Evolutionary conservation across 2,888 invertebrate species (phyloP), one percentile per base, ranked within the genome.

Genomic region (Candidula unifasciata): DNA sequence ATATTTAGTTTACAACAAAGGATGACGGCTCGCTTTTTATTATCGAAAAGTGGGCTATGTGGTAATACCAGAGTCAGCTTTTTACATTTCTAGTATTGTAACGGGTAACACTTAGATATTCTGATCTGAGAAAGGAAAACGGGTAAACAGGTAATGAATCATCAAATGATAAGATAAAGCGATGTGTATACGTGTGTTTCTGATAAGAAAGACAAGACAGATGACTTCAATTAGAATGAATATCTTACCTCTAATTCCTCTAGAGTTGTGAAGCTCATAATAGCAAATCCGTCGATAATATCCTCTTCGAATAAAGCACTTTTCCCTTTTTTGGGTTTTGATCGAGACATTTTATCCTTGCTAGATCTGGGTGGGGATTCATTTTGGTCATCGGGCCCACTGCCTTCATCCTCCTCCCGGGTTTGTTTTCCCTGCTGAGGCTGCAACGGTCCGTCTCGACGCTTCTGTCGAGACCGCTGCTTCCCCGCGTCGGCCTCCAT

Each of bases 261-360:
- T 94, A 97, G 97, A 91, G 96, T 96, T 94, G 96, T 96, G 95
- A 98, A 98, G 94, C 98, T 97, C 94, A 97, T 96, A 95, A 98
- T 97, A 94, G 98, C 97, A 95, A 98, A 98, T 93, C 98, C 98
- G 95, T 98, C 98, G 94, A 98, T 96, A 95, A 98, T 97, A 95
- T 98, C 98, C 95, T 98, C 98, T 94, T 98, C 98, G 94, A 97
- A 89, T 8, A 89, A 89, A 66, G 90, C 95, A 91, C 97, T 96
- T 94, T 97, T 97, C 91, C 94, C 94, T 93, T 92, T 91, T 87
- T 93, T 93, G 85, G 93, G 92, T 95, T 93, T 92, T 52, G 89
- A 88, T 81, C 91, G 90, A 81, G 89, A 89, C 86, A 89, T 89
- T 86, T 91, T 91, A 76, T 91, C 89, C 86, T 90, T 91, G 83